These are phyloP conservation scores for Diorhabda elongata DNA, from an alignment of 1,140 invertebrate genomes.

Conservation along the genomic window DNA sequence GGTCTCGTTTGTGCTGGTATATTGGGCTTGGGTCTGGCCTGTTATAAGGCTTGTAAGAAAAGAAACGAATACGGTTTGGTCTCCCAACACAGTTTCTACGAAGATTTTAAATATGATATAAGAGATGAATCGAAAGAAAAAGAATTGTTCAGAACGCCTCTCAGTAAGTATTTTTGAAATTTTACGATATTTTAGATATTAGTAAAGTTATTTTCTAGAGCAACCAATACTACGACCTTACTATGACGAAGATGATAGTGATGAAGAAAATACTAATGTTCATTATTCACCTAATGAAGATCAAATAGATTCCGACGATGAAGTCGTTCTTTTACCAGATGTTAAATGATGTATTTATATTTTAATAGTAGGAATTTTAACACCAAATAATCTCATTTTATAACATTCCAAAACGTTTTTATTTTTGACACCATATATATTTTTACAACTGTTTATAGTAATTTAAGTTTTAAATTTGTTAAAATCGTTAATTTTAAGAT, in stretches of 20 bases:
- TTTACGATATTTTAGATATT: too few species aligned
- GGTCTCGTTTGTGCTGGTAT: constrained; percentile 49
- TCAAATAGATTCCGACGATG: constrained; percentile 29
- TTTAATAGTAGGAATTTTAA: background rate
- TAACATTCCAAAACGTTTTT: background rate
- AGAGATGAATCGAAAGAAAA: constrained; percentile 60
- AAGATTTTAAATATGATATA: constrained; percentile 42
- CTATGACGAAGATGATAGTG: constrained; percentile 42
- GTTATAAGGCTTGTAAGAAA: constrained; percentile 46
- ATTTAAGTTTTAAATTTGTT: too few species aligned
- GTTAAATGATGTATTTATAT: background rate
- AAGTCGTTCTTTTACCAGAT: constrained; percentile 29
- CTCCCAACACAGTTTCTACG: constrained; percentile 32
- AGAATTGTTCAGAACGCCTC: constrained; percentile 58
- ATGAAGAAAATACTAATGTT: constrained; percentile 30
- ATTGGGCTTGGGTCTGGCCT: constrained; percentile 48
- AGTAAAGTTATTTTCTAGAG: constrained; percentile 22
- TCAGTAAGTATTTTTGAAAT: constrained; percentile 42
- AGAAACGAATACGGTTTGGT: constrained; percentile 48
- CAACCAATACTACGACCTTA: constrained; percentile 43
- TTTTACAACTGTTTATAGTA: too few species aligned
- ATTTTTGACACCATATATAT: too few species aligned
- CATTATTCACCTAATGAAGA: constrained; percentile 17
- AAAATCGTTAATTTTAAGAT: too few species aligned
- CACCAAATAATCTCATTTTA: background rate